These are phyloP conservation scores for Nephrocerus scutellatus DNA, from an alignment of 2,888 invertebrate species.

Conservation along the genomic window DNA sequence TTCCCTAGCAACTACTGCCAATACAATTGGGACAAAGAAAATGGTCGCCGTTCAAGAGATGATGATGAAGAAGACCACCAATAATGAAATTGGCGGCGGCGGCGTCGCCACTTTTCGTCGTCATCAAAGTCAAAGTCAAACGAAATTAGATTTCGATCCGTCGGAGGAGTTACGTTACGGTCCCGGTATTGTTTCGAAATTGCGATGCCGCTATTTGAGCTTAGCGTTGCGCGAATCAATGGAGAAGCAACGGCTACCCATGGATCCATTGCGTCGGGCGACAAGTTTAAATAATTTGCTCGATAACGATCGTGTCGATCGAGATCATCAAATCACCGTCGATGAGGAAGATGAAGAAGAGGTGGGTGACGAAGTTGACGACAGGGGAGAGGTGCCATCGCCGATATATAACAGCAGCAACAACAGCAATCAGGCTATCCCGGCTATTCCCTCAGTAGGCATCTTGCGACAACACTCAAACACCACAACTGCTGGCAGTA, in stretches of 20 bases:
- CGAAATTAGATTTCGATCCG: constrained; percentile 47
- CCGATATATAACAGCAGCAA: constrained; percentile 11
- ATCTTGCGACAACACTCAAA: constrained; percentile 13
- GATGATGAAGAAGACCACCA: constrained; percentile 40
- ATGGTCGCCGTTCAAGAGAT: constrained; percentile 51
- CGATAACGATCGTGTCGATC: constrained; percentile 57
- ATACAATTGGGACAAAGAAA: constrained; percentile 37
- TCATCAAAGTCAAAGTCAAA: constrained; percentile 5
- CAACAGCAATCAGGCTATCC: constrained; percentile 16
- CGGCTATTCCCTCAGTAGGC: constrained; percentile 12
- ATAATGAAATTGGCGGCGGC: constrained; percentile 16
- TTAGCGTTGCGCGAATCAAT: constrained; percentile 72
- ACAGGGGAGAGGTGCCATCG: constrained; percentile 1
- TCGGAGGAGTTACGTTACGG: constrained; percentile 82
- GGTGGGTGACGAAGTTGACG: constrained; percentile 21
- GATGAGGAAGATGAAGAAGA: constrained; percentile 38
- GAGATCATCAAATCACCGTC: constrained; percentile 27
- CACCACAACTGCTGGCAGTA: constrained; percentile 5
- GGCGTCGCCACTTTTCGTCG: constrained; percentile 2
- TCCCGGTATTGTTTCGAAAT: constrained; percentile 82
- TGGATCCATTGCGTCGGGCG: constrained; percentile 66
- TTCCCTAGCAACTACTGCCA: constrained; percentile 11
- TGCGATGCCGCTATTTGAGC: constrained; percentile 80
- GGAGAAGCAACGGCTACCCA: constrained; percentile 58
- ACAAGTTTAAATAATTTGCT: constrained; percentile 78